Evolutionary conservation across 2,797 vertebrate genomes (phyloP).

Genomic region (Paguma larvata): DNA sequence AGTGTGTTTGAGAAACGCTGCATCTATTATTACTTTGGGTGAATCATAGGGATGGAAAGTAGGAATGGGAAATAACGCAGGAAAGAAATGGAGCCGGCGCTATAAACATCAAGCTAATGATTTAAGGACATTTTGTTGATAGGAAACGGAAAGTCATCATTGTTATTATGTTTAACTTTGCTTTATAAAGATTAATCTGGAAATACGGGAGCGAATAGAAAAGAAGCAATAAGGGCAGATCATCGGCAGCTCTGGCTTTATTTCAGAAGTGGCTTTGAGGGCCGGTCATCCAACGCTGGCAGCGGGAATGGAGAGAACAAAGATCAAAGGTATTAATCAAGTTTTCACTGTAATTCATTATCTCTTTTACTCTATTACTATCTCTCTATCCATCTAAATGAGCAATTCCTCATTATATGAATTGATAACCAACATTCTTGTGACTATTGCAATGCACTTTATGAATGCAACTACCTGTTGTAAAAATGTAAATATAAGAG

Average conservation of each 20-base stretch:
- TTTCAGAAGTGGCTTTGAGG: not conserved
- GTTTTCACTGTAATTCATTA: not conserved
- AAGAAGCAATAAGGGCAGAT: not conserved
- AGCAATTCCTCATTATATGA: not conserved
- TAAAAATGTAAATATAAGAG: slow-evolving; percentile 50
- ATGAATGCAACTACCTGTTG: not conserved
- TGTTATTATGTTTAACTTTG: not conserved
- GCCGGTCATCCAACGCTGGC: not conserved
- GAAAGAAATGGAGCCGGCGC: not conserved
- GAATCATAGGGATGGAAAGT: not conserved
- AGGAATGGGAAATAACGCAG: not conserved
- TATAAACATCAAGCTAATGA: not conserved
- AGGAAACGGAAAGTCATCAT: not conserved
- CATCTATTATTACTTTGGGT: not conserved
- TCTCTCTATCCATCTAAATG: not conserved
- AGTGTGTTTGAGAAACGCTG: not conserved
- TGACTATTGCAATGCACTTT: not conserved
- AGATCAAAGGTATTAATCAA: not conserved
- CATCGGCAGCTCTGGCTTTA: not conserved
- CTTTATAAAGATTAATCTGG: not conserved
- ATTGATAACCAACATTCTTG: not conserved
- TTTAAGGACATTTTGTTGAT: not conserved
- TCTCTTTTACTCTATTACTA: not conserved
- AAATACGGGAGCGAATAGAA: not conserved
- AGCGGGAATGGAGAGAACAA: not conserved